A percentile compares a stretch with the other conserved stretches of the same genome.
These are phyloP conservation scores for Remorina albescens DNA, from an alignment of 2,797 vertebrate species.

Conservation along the genomic window DNA sequence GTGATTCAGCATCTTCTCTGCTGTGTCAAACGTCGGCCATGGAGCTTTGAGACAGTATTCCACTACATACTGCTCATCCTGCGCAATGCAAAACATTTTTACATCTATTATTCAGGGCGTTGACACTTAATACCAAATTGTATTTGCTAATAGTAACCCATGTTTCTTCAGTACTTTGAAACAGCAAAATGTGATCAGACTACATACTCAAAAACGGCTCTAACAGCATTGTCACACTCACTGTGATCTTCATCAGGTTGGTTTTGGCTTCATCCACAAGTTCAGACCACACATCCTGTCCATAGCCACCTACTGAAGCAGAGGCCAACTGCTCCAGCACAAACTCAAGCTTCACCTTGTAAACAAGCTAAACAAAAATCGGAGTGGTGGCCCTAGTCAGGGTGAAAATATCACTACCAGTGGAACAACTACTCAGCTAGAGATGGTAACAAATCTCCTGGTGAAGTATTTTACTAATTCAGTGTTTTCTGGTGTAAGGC, in stretches of 20 bases:
- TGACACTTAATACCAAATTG: not conserved
- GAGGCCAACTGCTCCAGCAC: constrained; percentile 92
- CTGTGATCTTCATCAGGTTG: constrained; percentile 93
- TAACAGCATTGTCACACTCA: constrained; percentile 61
- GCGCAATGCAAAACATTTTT: constrained; percentile 8
- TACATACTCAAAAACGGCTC: not conserved
- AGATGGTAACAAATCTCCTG: no score
- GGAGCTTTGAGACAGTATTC: constrained; percentile 93
- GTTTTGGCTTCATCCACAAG: constrained; percentile 92
- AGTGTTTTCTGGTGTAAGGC: not conserved
- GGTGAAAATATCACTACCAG: not conserved
- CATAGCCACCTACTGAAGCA: constrained; percentile 81
- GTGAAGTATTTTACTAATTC: not conserved
- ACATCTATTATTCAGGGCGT: not conserved
- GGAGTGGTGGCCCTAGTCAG: not conserved
- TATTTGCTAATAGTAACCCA: not conserved
- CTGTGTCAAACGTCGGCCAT: constrained; percentile 92
- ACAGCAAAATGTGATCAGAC: not conserved
- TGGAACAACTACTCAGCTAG: not conserved
- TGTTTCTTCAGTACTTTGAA: not conserved
- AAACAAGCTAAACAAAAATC: constrained; percentile 88
- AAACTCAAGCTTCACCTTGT: constrained; percentile 95
- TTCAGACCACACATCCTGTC: constrained; percentile 83
- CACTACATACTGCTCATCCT: constrained; percentile 95
- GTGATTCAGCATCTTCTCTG: constrained; percentile 93